These are phyloP conservation scores for Lepilemur ruficaudatus DNA, from an alignment of 2,797 vertebrate species.

Conservation along the genomic window DNA sequence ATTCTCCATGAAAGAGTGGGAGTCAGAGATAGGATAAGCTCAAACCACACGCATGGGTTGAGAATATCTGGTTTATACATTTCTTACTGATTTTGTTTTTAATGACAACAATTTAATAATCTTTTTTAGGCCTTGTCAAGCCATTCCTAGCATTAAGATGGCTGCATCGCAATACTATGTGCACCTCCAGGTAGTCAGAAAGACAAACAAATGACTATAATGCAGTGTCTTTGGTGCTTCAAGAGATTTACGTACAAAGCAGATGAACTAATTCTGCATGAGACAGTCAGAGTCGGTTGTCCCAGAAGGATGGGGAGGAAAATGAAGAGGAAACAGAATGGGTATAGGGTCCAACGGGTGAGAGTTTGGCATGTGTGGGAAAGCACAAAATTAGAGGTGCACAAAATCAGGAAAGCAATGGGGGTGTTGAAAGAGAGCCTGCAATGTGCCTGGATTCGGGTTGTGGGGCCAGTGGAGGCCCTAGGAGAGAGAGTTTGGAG, in stretches of 20 bases:
- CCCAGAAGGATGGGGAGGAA: background rate
- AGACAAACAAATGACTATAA: background rate
- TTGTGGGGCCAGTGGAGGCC: background rate
- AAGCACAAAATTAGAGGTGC: background rate
- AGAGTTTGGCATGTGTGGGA: background rate
- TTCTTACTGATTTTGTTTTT: background rate
- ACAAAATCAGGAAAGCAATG: background rate
- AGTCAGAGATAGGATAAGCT: background rate
- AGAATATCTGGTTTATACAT: background rate
- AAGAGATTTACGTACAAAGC: background rate
- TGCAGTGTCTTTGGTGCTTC: background rate
- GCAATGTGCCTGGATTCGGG: background rate
- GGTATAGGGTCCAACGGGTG: background rate
- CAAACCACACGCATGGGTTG: background rate
- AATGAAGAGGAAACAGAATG: background rate
- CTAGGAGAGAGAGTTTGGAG: background rate
- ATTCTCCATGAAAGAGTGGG: background rate
- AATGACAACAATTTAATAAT: background rate
- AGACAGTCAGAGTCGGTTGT: background rate
- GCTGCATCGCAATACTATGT: background rate
- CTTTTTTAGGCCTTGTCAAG: background rate
- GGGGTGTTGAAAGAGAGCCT: background rate
- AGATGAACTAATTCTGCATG: background rate
- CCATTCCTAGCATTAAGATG: background rate
- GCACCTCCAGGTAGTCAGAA: background rate